Conservation (phyloP, 1,140 invertebrate species). For the Zaprionus davidi region DNA sequence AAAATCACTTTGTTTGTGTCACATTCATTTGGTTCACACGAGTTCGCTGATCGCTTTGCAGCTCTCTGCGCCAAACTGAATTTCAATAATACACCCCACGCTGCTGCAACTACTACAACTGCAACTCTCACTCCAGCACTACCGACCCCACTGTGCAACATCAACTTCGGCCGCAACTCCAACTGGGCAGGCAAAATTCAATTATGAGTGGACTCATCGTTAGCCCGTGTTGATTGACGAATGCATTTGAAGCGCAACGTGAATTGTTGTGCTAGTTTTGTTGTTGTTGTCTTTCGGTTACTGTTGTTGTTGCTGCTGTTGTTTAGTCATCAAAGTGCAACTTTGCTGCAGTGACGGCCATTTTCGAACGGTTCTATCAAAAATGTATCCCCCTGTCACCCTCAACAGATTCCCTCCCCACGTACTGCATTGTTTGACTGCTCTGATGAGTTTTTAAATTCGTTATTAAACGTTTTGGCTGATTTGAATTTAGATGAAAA, state of each 20-base stretch:
- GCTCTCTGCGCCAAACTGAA: conserved; percentile 55
- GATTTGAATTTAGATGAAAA: conserved; percentile 81
- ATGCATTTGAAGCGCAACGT: conserved; percentile 58
- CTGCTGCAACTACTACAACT: not conserved
- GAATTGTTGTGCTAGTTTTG: conserved; percentile 50
- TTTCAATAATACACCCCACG: conserved; percentile 69
- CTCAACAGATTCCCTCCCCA: not conserved
- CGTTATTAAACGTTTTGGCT: conserved; percentile 76
- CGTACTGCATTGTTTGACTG: conserved; percentile 37
- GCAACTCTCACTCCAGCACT: not conserved
- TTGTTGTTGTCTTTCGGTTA: conserved; percentile 35
- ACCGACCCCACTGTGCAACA: not conserved
- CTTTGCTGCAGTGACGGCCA: conserved; percentile 42
- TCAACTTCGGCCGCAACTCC: conserved; percentile 12
- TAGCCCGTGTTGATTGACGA: conserved; percentile 65
- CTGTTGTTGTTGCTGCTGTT: conserved; percentile 29
- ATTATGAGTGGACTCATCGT: conserved; percentile 63
- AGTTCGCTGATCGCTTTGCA: conserved; percentile 13
- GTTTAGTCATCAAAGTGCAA: conserved; percentile 58
- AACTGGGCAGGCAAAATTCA: conserved; percentile 59
- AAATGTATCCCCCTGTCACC: conserved; percentile 17
- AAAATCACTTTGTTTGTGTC: not conserved
- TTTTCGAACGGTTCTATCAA: conserved; percentile 28
- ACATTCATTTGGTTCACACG: conserved; percentile 34
- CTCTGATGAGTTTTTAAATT: conserved; percentile 76